Evolutionary conservation across 2,113 vertebrate species (phyloP).

Genomic region (Semicossyphus pulcher): DNA sequence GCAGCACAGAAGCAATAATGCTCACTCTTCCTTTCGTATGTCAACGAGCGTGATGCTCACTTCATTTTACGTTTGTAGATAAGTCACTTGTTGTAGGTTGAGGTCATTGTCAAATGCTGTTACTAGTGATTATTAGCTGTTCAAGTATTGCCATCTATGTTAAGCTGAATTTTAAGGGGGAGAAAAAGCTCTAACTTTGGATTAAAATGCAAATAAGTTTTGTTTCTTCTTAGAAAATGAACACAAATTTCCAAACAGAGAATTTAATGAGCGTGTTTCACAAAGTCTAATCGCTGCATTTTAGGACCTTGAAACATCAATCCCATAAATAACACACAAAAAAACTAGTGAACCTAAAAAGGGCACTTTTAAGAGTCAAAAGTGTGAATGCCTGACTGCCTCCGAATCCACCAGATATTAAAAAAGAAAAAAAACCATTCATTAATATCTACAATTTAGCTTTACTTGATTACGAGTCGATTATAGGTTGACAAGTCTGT

Average conservation of each 20-base stretch:
- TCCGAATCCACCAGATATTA: background rate
- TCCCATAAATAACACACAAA: no score
- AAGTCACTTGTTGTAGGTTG: conserved; percentile 25
- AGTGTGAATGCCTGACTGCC: background rate
- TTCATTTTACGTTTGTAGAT: conserved; percentile 25
- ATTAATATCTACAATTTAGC: conserved; percentile 10
- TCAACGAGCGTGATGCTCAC: background rate
- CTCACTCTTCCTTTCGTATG: conserved; percentile 1
- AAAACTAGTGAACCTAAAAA: no score
- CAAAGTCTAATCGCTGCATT: no score
- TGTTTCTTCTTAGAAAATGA: no score
- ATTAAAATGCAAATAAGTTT: no score
- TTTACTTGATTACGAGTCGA: background rate
- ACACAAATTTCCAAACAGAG: no score
- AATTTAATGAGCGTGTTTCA: background rate
- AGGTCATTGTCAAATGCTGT: no score
- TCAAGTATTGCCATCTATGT: background rate
- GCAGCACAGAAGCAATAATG: conserved; percentile 10
- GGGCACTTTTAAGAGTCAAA: no score
- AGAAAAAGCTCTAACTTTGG: no score
- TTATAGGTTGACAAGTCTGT: background rate
- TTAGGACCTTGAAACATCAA: no score
- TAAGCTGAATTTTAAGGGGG: background rate
- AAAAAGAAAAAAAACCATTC: background rate
- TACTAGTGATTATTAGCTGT: no score